Base-by-base conservation (phyloP, 2,113 vertebrate genomes). In the Ceratotherium simum region DNA sequence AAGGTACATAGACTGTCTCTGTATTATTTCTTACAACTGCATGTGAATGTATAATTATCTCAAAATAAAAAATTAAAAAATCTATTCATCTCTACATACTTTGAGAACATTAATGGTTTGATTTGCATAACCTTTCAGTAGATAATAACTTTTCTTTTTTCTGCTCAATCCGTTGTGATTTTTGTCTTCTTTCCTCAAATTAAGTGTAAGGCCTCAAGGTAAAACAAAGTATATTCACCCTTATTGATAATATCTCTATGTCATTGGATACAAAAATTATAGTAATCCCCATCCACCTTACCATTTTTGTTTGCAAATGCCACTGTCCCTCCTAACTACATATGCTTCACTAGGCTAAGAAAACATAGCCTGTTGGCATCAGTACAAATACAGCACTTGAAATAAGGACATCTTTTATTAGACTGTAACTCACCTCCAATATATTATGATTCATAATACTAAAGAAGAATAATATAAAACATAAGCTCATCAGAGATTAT, bases 401-500 rank as follows among this genome's bases (percentile, higher is more conserved):
- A 92, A 88, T 92, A 84, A 92, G 8, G 8, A 36, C 58, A 81
- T 81, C 23, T 2, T 89, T 76, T 85, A 20, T 51, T 58, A 81
- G 46, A 67, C 14, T 67, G 29, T 58, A 76, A 78, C 31, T 36
- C 90, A n/a, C 72, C 29, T 90, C 81, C 33, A 91, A 39, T 69
- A 76, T 75, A 76, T 17, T 65, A 56, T 91, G 65, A 91, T 93
- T 96, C 54, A 69, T 14, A 91, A 64, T 93, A 31, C 18, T 14
- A 95, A 91, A 76, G 51, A 83, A 89, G 51, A 97, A 65, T 78
- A 79, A 64, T 67, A 14, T 73, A 33, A 96, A 94, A 80, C 33
- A 93, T 69, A 58, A 91, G 60, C n/a, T 92, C 36, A 86, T 51
- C 25, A 91, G 46, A 92, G 16, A 91, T 46, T 81, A 20, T 70